Conservation (phyloP, 2,113 vertebrate genomes). For the Platichthys flesus region DNA sequence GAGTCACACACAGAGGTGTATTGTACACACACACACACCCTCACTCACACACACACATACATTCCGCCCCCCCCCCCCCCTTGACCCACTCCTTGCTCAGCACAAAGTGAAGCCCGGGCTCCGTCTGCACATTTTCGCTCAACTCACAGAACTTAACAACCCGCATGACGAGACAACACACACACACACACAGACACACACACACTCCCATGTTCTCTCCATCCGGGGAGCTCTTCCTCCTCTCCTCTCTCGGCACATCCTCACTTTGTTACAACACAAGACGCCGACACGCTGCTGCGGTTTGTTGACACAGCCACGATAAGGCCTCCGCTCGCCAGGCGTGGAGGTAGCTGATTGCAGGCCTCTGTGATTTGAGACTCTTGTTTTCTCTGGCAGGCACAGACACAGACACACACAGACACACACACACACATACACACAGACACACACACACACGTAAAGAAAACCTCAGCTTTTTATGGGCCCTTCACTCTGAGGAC, state of each 20-base stretch:
- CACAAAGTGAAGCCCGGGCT: conserved; percentile 47
- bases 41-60: conserved; percentile 13
- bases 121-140: conserved; percentile 54
- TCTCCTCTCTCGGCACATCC: background rate
- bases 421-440: background rate
- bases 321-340: conserved; percentile 38
- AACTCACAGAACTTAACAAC: conserved; percentile 21
- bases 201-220: conserved; percentile 28
- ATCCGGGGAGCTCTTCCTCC: background rate
- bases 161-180: conserved; percentile 17
- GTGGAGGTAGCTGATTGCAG: conserved; percentile 31
- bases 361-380: conserved; percentile 18
- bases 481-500: background rate
- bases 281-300: conserved; percentile 31
- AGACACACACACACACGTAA: background rate
- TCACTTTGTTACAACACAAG: conserved; percentile 11
- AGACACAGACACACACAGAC: conserved; percentile 13
- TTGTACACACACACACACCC: conserved; percentile 16
- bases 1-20: conserved; percentile 22
- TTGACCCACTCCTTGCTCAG: conserved; percentile 45
- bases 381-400: conserved; percentile 66
- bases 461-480: conserved; percentile 7
- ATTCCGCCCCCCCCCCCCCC: no score
- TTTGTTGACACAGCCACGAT: conserved; percentile 53
- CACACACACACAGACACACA: conserved; percentile 26